Evolutionary conservation across 2,113 vertebrate species (phyloP), one percentile per base, ranked within the genome.

Genomic region (Tretioscincus oriximinensis): DNA sequence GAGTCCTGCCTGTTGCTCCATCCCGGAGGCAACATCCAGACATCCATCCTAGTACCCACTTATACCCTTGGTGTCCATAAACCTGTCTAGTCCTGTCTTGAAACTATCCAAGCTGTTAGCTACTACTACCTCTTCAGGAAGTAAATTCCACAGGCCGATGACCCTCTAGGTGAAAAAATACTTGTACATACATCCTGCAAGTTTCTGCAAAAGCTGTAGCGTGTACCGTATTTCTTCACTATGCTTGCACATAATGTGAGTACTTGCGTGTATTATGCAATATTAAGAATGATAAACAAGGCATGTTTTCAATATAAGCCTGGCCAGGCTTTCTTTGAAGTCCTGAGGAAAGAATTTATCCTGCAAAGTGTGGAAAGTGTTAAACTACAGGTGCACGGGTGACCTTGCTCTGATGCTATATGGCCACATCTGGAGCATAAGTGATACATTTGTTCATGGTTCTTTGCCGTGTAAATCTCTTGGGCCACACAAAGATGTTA

Each of bases 381-480:
- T 92, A 92, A 3, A 41, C 28, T 84, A 72, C 87, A 94, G 90
- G 93, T 94, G 78, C 88, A 85, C 78, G 86, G 72, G 63, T 90
- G 81, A 94, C 92, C 90, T 86, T 89, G 87, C 83, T 89, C 90
- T 92, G 79, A 91, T 93, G 88, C 87, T 86, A 76, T 47, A 83
- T 84, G 77, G 54, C 67, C 78, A 77, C 16, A 65, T 75, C 81
- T 84, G 79, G 76, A 83, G 72, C 82, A 85, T 29, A 88, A 93
- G 91, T 61, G 88, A n/a, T 12, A 26, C 68, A 90, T 78, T 70
- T 89, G 85, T 88, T 88, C 75, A 81, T 24, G 58, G 3, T 5
- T 79, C 84, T 86, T 84, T 82, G 77, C 85, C 45, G 73, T 90
- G 81, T 85, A 69, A 70, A 88, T 89, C 79, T 82, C 31, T 68